Percentiles rank a stretch among this genome's conserved stretches.
phyloP scores from a whole-genome alignment of 2,888 invertebrate genomes.

The Drosophila hawaiiensis region DNA sequence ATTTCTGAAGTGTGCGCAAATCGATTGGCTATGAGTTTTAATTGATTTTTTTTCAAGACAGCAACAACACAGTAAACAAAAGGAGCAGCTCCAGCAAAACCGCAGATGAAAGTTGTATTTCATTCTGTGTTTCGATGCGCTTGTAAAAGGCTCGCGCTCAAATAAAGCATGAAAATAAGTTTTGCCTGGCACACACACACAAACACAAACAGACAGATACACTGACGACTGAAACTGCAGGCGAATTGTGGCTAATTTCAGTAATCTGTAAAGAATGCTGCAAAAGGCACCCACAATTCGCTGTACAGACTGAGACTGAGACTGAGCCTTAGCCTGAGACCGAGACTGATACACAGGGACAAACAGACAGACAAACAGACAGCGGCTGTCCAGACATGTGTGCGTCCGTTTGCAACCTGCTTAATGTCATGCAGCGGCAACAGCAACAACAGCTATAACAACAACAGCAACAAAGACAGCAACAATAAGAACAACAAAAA shows the following conservation, averaged over 20 bases:
- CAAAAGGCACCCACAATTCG: slow-evolving; percentile 82
- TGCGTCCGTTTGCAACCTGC: slow-evolving; percentile 81
- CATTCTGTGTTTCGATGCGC: slow-evolving; percentile 79
- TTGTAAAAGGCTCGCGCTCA: slow-evolving; percentile 73
- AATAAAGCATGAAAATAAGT: slow-evolving; percentile 82
- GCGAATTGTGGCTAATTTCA: slow-evolving; percentile 77
- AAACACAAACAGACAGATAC: slow-evolving; percentile 6
- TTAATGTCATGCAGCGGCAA: slow-evolving; percentile 82
- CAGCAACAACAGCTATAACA: slow-evolving; percentile 48
- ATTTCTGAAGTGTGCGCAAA: slow-evolving; percentile 68
- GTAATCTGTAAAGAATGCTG: slow-evolving; percentile 73
- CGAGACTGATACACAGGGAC: slow-evolving; percentile 2
- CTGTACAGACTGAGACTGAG: slow-evolving; percentile 61
- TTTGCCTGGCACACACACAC: slow-evolving; percentile 52
- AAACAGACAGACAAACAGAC: slow-evolving; percentile 41
- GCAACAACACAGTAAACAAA: slow-evolving; percentile 21
- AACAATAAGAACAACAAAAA: slow-evolving; percentile 24
- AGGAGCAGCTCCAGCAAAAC: slow-evolving; percentile 10
- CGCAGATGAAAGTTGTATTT: slow-evolving; percentile 73
- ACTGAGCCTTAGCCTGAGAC: slow-evolving; percentile 16
- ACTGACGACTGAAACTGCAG: slow-evolving; percentile 41
- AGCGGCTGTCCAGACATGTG: slow-evolving; percentile 60
- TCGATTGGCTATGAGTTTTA: slow-evolving; percentile 84
- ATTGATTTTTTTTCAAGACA: slow-evolving; percentile 76
- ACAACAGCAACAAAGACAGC: slow-evolving; percentile 7